Percentiles rank a stretch among this genome's conserved stretches.
These are phyloP conservation scores for Drosophila nannoptera DNA, from an alignment of 1,140 invertebrate genomes.

Conservation along the genomic window DNA sequence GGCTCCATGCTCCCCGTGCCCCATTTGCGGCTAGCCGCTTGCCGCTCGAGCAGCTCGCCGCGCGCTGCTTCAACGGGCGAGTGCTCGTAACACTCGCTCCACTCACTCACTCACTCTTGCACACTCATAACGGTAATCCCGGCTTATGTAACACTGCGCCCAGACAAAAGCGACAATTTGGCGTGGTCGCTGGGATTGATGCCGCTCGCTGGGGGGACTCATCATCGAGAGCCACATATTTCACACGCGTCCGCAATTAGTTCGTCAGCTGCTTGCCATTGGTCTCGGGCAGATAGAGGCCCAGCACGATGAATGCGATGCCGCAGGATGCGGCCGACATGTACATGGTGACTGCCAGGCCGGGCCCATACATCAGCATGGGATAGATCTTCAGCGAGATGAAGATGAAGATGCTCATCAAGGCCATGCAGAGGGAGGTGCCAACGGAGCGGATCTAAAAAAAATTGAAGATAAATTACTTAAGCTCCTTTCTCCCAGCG, in stretches of 20 bases:
- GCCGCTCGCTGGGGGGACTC: conserved; percentile 36
- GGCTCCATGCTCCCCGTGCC: conserved; percentile 23
- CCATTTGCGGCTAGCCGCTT: conserved; percentile 37
- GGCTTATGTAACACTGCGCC: conserved; percentile 52
- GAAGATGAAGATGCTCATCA: conserved; percentile 60
- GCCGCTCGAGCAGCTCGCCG: conserved; percentile 43
- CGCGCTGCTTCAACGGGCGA: conserved; percentile 28
- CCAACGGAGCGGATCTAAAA: conserved; percentile 62
- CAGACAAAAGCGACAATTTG: conserved; percentile 47
- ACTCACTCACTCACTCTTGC: conserved; percentile 11
- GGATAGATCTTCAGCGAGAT: conserved; percentile 67
- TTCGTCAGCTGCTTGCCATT: conserved; percentile 69
- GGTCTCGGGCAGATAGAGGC: conserved; percentile 65
- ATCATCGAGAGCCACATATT: conserved; percentile 22
- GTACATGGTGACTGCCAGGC: conserved; percentile 59
- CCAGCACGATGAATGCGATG: conserved; percentile 61
- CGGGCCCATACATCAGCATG: conserved; percentile 56
- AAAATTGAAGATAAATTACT: background rate
- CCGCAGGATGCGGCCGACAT: conserved; percentile 56
- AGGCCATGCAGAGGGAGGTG: conserved; percentile 68
- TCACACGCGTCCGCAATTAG: conserved; percentile 53
- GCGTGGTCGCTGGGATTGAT: conserved; percentile 40
- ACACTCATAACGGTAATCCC: conserved; percentile 16
- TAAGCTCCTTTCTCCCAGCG: background rate
- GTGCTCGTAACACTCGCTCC: conserved; percentile 20